These are phyloP conservation scores for Plebejus melissa DNA, from an alignment of 2,888 invertebrate species.

Conservation along the genomic window DNA sequence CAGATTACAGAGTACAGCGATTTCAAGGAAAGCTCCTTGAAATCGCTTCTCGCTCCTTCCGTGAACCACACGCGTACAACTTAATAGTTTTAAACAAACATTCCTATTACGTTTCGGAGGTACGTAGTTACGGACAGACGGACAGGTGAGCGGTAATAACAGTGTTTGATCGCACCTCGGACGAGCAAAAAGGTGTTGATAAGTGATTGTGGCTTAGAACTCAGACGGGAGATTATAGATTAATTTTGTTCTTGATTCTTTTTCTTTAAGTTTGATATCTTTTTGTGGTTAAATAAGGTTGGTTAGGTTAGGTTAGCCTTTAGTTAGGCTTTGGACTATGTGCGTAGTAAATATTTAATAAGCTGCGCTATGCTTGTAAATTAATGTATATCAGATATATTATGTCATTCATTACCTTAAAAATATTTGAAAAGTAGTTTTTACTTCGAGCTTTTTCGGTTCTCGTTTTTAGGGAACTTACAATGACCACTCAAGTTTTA, in stretches of 20 bases:
- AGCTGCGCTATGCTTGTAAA: too few relatives aligned
- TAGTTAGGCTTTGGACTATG: neutral
- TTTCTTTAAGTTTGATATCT: neutral
- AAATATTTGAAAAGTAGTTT: too few relatives aligned
- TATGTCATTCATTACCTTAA: too few relatives aligned
- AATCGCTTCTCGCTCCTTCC: slow-evolving; percentile 31
- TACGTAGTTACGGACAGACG: slow-evolving; percentile 35
- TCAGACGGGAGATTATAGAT: neutral
- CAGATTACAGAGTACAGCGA: too few relatives aligned
- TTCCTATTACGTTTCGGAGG: slow-evolving; percentile 49
- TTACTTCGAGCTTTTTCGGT: too few relatives aligned
- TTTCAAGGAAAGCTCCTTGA: neutral
- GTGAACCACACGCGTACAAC: slow-evolving; percentile 41
- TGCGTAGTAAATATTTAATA: too few relatives aligned
- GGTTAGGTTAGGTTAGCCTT: neutral
- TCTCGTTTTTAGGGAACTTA: too few relatives aligned
- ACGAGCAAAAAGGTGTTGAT: slow-evolving; percentile 32
- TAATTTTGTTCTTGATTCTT: neutral
- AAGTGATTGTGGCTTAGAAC: slow-evolving; percentile 18
- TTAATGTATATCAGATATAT: too few relatives aligned
- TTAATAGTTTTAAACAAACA: slow-evolving; percentile 74
- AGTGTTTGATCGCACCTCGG: slow-evolving; percentile 28
- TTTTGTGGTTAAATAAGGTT: neutral
- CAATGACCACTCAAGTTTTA: too few relatives aligned
- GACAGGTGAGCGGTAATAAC: slow-evolving; percentile 58